phyloP scores from a whole-genome alignment of 2,797 vertebrate genomes.

The Acanthis flammea region DNA sequence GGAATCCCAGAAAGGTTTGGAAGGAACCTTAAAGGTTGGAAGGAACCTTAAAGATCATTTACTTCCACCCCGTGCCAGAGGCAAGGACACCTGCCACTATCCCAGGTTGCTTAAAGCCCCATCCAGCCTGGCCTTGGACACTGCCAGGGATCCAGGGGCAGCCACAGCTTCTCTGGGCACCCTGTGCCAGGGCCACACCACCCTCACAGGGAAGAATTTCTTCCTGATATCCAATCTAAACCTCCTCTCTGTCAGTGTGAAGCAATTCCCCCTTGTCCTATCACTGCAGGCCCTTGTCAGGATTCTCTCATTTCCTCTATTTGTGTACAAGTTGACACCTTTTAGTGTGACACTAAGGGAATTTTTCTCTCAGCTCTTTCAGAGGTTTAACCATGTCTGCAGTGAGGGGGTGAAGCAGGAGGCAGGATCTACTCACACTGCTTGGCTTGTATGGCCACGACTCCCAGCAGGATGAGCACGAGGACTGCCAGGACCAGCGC shows the following conservation, averaged over 20 bases:
- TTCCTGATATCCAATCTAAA: neutral
- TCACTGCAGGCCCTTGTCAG: neutral
- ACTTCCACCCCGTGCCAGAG: fast-evolving
- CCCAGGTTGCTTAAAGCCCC: fast-evolving
- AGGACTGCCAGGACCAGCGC: neutral
- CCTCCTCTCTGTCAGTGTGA: neutral
- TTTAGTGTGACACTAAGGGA: fast-evolving
- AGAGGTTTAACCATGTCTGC: neutral
- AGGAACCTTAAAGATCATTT: neutral
- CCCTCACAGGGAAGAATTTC: neutral
- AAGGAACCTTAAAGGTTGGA: neutral
- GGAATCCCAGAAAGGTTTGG: neutral
- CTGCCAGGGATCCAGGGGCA: neutral
- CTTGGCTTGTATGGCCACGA: neutral
- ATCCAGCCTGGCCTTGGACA: neutral
- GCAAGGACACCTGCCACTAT: no score
- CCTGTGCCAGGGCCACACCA: neutral
- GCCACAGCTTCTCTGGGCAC: neutral
- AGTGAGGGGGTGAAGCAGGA: neutral
- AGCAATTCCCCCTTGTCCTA: neutral
- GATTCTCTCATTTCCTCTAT: neutral
- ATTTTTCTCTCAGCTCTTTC: neutral
- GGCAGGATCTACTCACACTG: neutral
- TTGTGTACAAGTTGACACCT: neutral
- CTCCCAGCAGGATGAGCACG: neutral